Base-by-base conservation (phyloP, 2,113 vertebrate genomes). In the Triplophysa rosa region DNA sequence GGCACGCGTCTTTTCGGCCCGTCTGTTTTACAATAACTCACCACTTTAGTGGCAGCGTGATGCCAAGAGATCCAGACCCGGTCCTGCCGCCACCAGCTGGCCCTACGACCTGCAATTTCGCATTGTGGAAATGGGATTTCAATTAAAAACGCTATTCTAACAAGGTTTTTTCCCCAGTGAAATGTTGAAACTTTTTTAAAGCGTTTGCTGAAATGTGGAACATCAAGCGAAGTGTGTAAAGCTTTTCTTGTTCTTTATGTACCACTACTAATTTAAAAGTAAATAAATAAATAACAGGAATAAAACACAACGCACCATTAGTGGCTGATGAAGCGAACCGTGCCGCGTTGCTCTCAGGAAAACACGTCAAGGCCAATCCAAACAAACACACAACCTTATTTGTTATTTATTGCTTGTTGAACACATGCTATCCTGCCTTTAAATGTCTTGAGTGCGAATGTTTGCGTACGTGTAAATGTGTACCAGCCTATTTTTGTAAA, bases 1-100 rank as follows among this genome's bases (percentile, higher is more conserved):
- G 71, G 79, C 67, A 42, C 14, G 67, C 71, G 68, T 54, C 61
- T 72, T 62, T 47, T 72, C 78, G 40, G 59, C 21, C 67, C 73
- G 71, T 80, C 73, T 80, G 79, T 77, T 84, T 80, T 84, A 73
- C 54, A 71, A 64, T 70, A 63, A 77, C 67, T 80, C 58, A 73
- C 78, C 82, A 80, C 71, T 82, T 82, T 52, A 76, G 26, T 77
- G 83, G 83, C 80, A 82, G 80, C 13, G 0, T 21, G 40, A 10
- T 71, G 83, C 71, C 83, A 84, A 67, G 72, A 37, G 62, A 82
- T 47, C 77, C 72, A 71, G 75, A 66, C 71, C 68, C 61, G 62
- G 70, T 62, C 78, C 33, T 52, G 23, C 72, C 52, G 33, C 67
- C 40, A 76, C 77, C 80, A 80, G 77, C 80, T 84, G 83, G 77